Base-by-base conservation (phyloP, 2,797 vertebrate species). In the Poeciliopsis presidionis region DNA sequence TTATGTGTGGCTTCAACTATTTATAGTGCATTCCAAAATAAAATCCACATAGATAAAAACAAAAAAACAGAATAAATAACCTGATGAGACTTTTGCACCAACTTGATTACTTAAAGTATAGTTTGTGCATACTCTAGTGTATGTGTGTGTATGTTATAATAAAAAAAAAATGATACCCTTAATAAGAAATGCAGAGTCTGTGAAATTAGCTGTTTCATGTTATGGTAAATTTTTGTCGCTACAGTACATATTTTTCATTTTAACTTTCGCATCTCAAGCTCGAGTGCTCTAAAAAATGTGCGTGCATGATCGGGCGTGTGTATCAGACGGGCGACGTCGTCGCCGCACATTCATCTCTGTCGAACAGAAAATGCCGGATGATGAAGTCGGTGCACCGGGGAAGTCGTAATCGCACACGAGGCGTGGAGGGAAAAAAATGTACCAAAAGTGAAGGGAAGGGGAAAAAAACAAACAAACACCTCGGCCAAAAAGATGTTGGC, bases 191-290 rank as follows among this genome's bases (percentile, higher is more conserved):
- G 78, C 73, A 61, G n/a, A 61, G 30, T 63, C 53, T 80, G 45
- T 80, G 73, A 79, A 73, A 76, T 83, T 83, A 11, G 25, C 30
- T 55, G n/a, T 65, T 57, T 55, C 77, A 18, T 75, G 72, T 65
- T 51, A 73, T 78, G 61, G 41, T 79, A 45, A 74, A 67, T 43
- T 59, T 78, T 33, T 57, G 67, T 72, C 46, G 30, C 57, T 14
- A 59, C 3, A 46, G 45, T 46, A 46, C 47, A 25, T 75, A 45
- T 75, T 74, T 65, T 83, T 67, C 49, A 74, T 53, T 71, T 59
- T 67, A 28, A 72, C 41, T 63, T 75, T 30, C 41, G 39, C 73
- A 39, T 22, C 4, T 39, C 53, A 45, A 73, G 55, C 36, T 61
- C 43, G 67, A 72, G 9, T 30, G n/a, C 46, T 36, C 6, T 25